Percentiles rank a stretch among this genome's conserved stretches.
phyloP scores from a whole-genome alignment of 2,113 vertebrate species.

The Bostrychus sinensis region DNA sequence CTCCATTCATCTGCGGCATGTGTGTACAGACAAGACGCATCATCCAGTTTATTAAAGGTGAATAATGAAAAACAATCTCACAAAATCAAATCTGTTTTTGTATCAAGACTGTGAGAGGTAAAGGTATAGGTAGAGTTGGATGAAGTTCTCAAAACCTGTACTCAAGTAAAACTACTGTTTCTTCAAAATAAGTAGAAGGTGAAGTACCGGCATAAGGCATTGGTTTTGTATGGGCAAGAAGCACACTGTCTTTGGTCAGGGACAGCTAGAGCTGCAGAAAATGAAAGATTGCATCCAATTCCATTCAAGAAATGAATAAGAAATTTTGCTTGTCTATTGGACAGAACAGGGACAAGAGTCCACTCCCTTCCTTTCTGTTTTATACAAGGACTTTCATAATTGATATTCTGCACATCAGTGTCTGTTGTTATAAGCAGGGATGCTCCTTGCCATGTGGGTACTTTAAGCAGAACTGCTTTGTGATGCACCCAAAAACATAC shows the following conservation, averaged over 20 bases:
- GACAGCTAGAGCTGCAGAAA: not conserved
- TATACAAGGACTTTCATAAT: not conserved
- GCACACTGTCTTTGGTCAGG: too few species aligned
- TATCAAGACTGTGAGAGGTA: not conserved
- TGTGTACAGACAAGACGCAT: not conserved
- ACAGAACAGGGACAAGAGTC: not conserved
- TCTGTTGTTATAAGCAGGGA: too few species aligned
- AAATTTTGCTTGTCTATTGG: not conserved
- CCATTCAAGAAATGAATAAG: conserved; percentile 1
- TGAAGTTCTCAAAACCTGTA: too few species aligned
- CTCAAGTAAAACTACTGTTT: too few species aligned
- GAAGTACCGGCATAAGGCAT: too few species aligned
- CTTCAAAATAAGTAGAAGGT: not conserved
- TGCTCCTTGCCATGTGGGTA: not conserved
- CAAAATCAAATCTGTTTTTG: not conserved
- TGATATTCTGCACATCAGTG: not conserved
- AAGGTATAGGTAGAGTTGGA: too few species aligned
- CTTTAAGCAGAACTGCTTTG: not conserved
- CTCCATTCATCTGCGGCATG: conserved; percentile 70
- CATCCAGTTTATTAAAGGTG: not conserved
- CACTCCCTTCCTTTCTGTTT: conserved; percentile 3
- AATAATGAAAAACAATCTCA: not conserved
- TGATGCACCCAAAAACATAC: not conserved
- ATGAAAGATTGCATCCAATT: not conserved
- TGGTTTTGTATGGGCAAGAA: not conserved